phyloP scores from a whole-genome alignment of 2,888 invertebrate species.

The Agonopterix arenella region DNA sequence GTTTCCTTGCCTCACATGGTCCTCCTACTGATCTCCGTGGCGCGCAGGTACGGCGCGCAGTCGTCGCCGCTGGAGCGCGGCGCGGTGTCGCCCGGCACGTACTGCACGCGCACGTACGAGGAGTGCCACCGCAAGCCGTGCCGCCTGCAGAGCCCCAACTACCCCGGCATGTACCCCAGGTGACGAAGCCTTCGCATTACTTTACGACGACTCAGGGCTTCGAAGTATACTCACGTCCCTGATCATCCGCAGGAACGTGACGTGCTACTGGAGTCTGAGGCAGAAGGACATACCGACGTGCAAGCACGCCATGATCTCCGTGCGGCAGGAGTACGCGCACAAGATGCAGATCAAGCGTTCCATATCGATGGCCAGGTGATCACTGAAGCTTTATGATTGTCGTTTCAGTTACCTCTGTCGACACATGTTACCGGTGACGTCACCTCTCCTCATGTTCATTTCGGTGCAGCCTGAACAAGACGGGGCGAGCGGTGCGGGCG shows the following conservation, averaged over 20 bases:
- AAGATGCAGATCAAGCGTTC: conserved; percentile 83
- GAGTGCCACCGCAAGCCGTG: conserved; percentile 91
- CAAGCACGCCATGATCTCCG: conserved; percentile 93
- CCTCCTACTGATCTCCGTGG: not conserved
- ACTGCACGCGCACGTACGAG: conserved; percentile 90
- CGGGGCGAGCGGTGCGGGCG: conserved; percentile 83
- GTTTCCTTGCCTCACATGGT: too few species aligned
- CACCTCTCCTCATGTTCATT: too few species aligned
- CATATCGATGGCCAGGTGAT: conserved; percentile 79
- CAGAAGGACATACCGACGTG: conserved; percentile 92
- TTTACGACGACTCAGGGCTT: too few species aligned
- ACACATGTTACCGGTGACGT: not conserved
- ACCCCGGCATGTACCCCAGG: conserved; percentile 89
- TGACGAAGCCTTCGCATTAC: conserved; percentile 7
- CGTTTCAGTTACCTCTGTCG: not conserved
- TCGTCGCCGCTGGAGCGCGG: conserved; percentile 89
- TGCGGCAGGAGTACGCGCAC: conserved; percentile 85
- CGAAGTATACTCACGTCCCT: not conserved
- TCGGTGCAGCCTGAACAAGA: conserved; percentile 79
- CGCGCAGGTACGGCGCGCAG: conserved; percentile 81
- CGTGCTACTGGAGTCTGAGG: conserved; percentile 92
- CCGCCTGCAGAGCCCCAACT: conserved; percentile 92
- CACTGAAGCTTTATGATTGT: conserved; percentile 7
- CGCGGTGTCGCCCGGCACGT: conserved; percentile 88
- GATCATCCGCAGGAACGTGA: conserved; percentile 82